Evolutionary conservation across 2,888 invertebrate genomes (phyloP).

Genomic region (Lepidochitona cinerea): DNA sequence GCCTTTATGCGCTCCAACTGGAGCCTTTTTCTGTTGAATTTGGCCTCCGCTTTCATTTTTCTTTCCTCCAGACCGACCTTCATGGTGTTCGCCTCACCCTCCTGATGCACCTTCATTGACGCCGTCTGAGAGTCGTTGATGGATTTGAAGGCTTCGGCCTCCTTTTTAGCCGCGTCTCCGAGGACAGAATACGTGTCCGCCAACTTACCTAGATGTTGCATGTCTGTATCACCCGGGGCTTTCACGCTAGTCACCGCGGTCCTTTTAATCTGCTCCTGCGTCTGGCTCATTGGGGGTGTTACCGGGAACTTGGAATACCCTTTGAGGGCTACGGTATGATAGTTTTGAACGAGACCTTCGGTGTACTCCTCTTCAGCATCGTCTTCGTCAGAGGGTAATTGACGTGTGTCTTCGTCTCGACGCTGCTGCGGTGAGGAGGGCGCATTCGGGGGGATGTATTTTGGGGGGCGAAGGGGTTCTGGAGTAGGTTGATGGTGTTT

Average conservation of each 20-base stretch:
- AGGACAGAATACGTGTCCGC: not conserved
- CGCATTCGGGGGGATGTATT: too few species aligned
- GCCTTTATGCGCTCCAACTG: not conserved
- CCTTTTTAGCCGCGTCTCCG: not conserved
- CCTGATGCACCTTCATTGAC: not conserved
- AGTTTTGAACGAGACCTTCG: not conserved
- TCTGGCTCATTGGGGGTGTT: not conserved
- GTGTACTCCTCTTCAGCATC: not conserved
- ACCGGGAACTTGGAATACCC: not conserved
- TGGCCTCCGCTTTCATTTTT: not conserved
- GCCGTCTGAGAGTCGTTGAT: not conserved
- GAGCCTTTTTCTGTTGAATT: not conserved
- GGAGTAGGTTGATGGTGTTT: too few species aligned
- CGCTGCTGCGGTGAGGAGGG: too few species aligned
- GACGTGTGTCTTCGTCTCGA: too few species aligned
- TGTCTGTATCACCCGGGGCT: not conserved
- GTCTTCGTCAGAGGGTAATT: not conserved
- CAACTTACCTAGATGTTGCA: not conserved
- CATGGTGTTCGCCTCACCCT: not conserved
- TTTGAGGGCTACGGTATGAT: not conserved
- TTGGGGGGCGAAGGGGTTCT: too few species aligned
- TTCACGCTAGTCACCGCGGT: not conserved
- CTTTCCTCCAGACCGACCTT: not conserved
- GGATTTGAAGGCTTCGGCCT: not conserved
- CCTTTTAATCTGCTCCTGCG: not conserved